Evolutionary conservation across 2,113 vertebrate species (phyloP), one percentile per base, ranked within the genome.

Genomic region (Varanus salvator): DNA sequence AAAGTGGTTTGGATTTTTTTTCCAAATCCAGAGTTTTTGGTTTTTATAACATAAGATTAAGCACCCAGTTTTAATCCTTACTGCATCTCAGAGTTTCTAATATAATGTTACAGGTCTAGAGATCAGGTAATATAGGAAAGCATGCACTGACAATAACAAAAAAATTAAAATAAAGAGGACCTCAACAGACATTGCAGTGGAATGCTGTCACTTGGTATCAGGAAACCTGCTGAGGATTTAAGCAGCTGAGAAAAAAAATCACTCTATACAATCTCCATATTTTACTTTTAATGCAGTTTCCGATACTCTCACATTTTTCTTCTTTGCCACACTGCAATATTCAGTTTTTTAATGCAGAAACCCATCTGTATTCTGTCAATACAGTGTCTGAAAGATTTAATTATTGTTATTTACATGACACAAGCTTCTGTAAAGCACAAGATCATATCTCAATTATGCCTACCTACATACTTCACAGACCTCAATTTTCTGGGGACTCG

Each of bases 401-500:
- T 76, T 31, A 82, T 84, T 84, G 68, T 8, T 68, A 44, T 84
- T 84, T 68, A 69, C 44, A 31, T 81, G 80, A 75, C 74, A 75
- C 74, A 17, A 38, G 74, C 4, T 2, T 75, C 74, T 19, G 38
- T 75, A 75, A 75, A 75, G 74, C 15, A 75, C 74, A 75, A 38
- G n/a, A 21, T 60, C 29, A n/a, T 48, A 48, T 29, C 48, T 50
- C 66, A 7, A 17, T 21, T n/a, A 54, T 14, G 54, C 29, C 29
- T 15, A 71, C 2, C 27, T 48, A 3, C 27, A n/a, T 17, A 60
- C 6, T 9, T 17, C 1, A 6, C n/a, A 14, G 31, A 69, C 23
- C 27, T 71, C 68, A 31, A 21, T 2, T 54, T 54, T 54, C 54
- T 54, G 12, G 57, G 25, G 31, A 69, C 23, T 21, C 4, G 17